phyloP scores from a whole-genome alignment of 2,888 invertebrate genomes.

The Hirtodrosophila histrioides region DNA sequence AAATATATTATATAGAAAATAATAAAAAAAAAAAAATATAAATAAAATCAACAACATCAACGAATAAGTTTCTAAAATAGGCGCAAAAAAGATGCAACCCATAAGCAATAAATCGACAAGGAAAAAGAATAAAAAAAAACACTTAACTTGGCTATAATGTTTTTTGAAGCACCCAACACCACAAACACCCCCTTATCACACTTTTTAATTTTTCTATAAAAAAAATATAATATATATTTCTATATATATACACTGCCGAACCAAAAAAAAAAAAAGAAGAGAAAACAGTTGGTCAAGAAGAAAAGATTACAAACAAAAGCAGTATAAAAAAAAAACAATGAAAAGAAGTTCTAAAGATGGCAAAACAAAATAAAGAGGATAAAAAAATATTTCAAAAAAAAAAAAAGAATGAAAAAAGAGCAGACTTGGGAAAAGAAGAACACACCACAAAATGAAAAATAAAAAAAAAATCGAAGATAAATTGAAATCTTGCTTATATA shows the following conservation, averaged over 20 bases:
- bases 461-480: conserved; percentile 54
- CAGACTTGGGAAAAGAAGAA: conserved; percentile 61
- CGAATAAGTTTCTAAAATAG: conserved; percentile 65
- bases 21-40: conserved; percentile 57
- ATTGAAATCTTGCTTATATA: conserved; percentile 50
- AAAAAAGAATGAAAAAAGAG: conserved; percentile 43
- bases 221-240: conserved; percentile 40
- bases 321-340: conserved; percentile 59
- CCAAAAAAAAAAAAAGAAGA: conserved; percentile 41
- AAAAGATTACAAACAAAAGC: conserved; percentile 61
- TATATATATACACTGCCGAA: conserved; percentile 42
- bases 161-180: conserved; percentile 83
- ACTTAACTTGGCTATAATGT: conserved; percentile 83
- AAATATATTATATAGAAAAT: conserved; percentile 57
- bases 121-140: conserved; percentile 51
- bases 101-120: conserved; percentile 62
- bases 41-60: conserved; percentile 50
- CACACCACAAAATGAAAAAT: conserved; percentile 51
- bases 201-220: conserved; percentile 80
- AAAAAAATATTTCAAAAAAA: conserved; percentile 49
- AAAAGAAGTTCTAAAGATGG: conserved; percentile 61
- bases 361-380: conserved; percentile 49
- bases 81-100: conserved; percentile 68
- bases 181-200: conserved; percentile 81
- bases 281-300: conserved; percentile 49